Percentiles rank a stretch among this genome's conserved stretches.
Evolutionary conservation across 2,113 vertebrate genomes (phyloP).

Genomic region (Hipposideros armiger): DNA sequence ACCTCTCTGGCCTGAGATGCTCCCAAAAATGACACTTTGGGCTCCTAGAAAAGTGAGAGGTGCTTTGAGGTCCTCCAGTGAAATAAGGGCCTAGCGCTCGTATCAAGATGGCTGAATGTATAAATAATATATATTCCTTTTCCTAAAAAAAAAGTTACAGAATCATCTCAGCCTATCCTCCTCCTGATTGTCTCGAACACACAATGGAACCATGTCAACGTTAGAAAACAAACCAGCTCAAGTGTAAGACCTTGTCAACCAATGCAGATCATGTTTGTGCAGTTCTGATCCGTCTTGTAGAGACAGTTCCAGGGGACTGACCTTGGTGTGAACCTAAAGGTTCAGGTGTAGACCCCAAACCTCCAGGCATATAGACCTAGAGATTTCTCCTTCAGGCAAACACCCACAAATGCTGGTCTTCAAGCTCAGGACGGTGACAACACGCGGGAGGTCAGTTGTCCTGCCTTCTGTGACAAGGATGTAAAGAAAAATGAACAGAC

Average conservation of each 20-base stretch:
- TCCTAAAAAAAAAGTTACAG: background rate
- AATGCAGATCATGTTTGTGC: too few relatives aligned
- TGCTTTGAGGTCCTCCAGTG: background rate
- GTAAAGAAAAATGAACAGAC: background rate
- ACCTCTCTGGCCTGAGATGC: background rate
- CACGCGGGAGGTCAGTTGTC: too few relatives aligned
- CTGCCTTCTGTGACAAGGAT: background rate
- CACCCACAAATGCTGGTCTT: too few relatives aligned
- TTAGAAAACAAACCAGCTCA: too few relatives aligned
- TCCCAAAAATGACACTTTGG: background rate
- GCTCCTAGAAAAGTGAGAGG: background rate
- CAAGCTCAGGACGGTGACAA: too few relatives aligned
- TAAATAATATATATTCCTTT: fast-evolving
- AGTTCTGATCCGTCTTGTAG: too few relatives aligned
- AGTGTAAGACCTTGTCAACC: background rate
- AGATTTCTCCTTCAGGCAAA: background rate
- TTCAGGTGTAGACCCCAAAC: too few relatives aligned
- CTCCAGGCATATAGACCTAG: background rate
- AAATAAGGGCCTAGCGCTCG: background rate
- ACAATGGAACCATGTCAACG: fast-evolving
- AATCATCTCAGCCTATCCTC: background rate
- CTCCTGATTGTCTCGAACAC: background rate
- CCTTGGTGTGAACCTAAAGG: too few relatives aligned
- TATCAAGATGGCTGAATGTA: fast-evolving
- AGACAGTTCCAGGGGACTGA: too few relatives aligned